phyloP scores from a whole-genome alignment of 2,888 invertebrate species.

The Teleiodes luculella region DNA sequence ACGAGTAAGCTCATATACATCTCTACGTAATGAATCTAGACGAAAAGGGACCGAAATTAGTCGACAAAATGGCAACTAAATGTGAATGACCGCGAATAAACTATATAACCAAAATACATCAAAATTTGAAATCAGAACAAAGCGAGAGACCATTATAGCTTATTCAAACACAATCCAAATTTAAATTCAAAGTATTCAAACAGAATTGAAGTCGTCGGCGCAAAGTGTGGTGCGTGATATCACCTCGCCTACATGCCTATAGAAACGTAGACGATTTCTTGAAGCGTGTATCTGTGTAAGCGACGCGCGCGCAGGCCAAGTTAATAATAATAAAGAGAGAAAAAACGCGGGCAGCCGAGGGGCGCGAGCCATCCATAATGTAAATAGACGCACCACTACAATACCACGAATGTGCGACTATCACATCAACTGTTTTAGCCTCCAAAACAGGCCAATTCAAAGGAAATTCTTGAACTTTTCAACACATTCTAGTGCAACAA shows the following conservation, averaged over 20 bases:
- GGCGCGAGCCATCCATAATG: constrained; percentile 57
- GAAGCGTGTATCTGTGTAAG: constrained; percentile 9
- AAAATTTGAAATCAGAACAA: no score
- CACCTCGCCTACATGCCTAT: not conserved
- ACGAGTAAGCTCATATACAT: no score
- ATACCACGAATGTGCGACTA: constrained; percentile 41
- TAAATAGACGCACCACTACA: constrained; percentile 53
- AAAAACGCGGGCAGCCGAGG: constrained; percentile 66
- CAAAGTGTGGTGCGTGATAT: not conserved
- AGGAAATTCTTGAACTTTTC: constrained; percentile 24
- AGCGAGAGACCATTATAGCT: not conserved
- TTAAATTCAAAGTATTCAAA: not conserved
- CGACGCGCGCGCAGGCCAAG: constrained; percentile 45
- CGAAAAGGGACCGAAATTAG: no score
- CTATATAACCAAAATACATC: no score
- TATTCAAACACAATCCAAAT: not conserved
- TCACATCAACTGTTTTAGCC: constrained; percentile 18
- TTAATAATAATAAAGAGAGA: constrained; percentile 75
- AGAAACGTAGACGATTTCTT: constrained; percentile 4
- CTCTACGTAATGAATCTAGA: no score
- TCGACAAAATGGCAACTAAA: no score
- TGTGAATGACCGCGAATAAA: no score
- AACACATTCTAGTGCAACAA: constrained; percentile 12
- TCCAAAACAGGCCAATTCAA: constrained; percentile 4
- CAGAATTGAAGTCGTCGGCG: no score